These are phyloP conservation scores for Etheostoma nigrum DNA, from an alignment of 2,797 vertebrate species.

Conservation along the genomic window DNA sequence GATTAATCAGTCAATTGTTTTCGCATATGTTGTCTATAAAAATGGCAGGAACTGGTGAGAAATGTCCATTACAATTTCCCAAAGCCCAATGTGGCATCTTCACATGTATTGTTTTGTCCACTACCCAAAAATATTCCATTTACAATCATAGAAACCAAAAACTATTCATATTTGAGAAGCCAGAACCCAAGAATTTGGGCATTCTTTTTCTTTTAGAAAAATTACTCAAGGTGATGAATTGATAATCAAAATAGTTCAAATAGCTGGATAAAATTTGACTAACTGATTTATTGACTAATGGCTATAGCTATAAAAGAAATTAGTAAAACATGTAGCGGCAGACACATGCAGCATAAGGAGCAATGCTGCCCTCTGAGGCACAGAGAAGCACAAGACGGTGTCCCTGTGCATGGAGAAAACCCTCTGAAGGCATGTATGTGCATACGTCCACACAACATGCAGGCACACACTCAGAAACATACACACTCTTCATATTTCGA, in stretches of 20 bases:
- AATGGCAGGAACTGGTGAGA: neutral
- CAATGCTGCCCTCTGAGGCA: constrained; percentile 57
- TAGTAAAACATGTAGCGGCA: neutral
- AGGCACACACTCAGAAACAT: constrained; percentile 33
- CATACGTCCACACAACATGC: constrained; percentile 29
- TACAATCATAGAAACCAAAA: neutral
- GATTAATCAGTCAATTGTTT: neutral
- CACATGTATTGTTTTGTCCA: neutral
- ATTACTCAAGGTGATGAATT: neutral
- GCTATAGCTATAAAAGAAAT: neutral
- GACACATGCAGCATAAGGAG: constrained; percentile 6
- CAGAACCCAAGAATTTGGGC: neutral
- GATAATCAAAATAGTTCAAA: neutral
- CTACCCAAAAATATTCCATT: neutral
- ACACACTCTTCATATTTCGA: constrained; percentile 66
- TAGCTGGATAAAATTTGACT: neutral
- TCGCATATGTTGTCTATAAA: neutral
- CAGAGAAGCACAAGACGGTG: neutral
- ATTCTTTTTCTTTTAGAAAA: neutral
- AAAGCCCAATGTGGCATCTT: neutral
- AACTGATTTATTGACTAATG: neutral
- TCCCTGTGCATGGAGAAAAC: constrained; percentile 22
- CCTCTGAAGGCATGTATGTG: constrained; percentile 26
- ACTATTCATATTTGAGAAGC: neutral
- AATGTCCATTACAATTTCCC: neutral